phyloP scores from a whole-genome alignment of 2,113 vertebrate genomes.

The Chaenogobius annularis region DNA sequence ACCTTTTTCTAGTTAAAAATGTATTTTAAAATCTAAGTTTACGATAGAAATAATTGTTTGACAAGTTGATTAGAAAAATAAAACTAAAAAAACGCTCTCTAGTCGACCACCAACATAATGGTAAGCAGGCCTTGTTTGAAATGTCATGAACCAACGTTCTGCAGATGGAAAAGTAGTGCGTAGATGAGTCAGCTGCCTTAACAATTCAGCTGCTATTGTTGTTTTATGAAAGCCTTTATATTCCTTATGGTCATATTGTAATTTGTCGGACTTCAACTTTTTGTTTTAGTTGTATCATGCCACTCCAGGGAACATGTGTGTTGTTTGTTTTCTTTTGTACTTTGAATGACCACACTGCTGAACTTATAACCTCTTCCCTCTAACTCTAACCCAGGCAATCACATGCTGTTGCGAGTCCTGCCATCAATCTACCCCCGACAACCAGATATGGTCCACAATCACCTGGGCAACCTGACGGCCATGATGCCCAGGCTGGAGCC shows the following conservation, averaged over 20 bases:
- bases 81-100: no score
- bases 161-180: slow-evolving; percentile 49
- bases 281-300: no score
- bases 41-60: no score
- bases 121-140: slow-evolving; percentile 19
- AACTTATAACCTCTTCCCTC: neutral
- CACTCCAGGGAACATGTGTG: no score
- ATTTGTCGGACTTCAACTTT: neutral
- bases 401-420: slow-evolving; percentile 86
- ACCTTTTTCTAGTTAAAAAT: no score
- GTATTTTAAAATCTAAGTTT: no score
- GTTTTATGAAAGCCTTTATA: slow-evolving; percentile 18
- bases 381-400: slow-evolving; percentile 78
- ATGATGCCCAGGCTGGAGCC: slow-evolving; percentile 82
- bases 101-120: no score
- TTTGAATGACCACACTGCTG: neutral
- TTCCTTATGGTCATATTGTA: slow-evolving; percentile 13
- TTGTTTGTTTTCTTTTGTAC: no score
- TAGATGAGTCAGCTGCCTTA: slow-evolving; percentile 33
- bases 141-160: slow-evolving; percentile 45
- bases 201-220: slow-evolving; percentile 34
- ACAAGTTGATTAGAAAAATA: no score
- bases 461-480: slow-evolving; percentile 77
- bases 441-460: slow-evolving; percentile 76
- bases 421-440: slow-evolving; percentile 86